These are phyloP conservation scores for Venturia canescens DNA, from an alignment of 1,140 invertebrate genomes.

Conservation along the genomic window DNA sequence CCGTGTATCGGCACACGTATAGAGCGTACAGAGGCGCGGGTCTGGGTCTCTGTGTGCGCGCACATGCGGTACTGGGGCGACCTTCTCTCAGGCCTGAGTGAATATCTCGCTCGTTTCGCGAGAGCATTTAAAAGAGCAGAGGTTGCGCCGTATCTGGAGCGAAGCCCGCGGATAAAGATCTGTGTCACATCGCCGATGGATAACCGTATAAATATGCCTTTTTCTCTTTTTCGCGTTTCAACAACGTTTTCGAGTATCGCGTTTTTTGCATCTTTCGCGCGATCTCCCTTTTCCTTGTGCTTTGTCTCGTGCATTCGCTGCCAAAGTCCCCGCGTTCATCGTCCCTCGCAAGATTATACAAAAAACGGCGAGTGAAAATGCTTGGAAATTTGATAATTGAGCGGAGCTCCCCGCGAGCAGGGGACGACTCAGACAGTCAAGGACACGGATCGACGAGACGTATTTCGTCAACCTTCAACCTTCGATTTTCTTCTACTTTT, in stretches of 20 bases:
- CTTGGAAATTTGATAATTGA: background rate
- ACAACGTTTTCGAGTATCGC: background rate
- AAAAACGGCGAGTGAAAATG: background rate
- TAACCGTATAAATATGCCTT: conserved; percentile 27
- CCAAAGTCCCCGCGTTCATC: background rate
- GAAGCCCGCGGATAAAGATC: conserved; percentile 55
- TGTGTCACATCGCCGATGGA: conserved; percentile 55
- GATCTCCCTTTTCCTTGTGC: background rate
- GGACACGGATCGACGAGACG: conserved; percentile 47
- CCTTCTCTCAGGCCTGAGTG: conserved; percentile 46
- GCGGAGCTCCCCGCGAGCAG: conserved; percentile 2
- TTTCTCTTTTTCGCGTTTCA: background rate
- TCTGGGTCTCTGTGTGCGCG: background rate
- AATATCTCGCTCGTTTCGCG: conserved; percentile 38
- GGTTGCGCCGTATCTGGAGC: conserved; percentile 56
- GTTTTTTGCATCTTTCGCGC: conserved; percentile 27
- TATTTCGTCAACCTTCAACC: conserved; percentile 52
- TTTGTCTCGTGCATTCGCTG: background rate
- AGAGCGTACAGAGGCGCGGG: background rate
- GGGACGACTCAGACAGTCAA: conserved; percentile 45
- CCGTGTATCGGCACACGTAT: background rate
- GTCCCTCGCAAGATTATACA: conserved; percentile 7
- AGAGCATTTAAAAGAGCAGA: conserved; percentile 54
- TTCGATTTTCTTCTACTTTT: conserved; percentile 48
- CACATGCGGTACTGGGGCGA: conserved; percentile 29